Evolutionary conservation across 2,888 invertebrate species (phyloP), one percentile per base, ranked within the genome.

Genomic region (Dryococelus australis): DNA sequence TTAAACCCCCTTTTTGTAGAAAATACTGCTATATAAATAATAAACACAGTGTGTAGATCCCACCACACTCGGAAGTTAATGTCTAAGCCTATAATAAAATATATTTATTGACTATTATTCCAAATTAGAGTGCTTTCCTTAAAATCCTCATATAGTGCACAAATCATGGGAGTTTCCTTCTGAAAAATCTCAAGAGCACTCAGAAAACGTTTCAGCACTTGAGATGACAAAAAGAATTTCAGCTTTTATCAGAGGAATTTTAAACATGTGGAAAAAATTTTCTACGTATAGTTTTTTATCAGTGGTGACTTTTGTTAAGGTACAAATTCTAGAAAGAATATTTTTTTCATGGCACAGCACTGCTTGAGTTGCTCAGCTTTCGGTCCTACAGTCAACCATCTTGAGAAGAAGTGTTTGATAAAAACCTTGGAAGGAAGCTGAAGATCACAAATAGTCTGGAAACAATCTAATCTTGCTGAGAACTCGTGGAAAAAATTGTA

Each of bases 311-410:
- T 83, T 24, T 83, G 2, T 0, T 5, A 16, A 26, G 27, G 83
- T 83, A 83, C 28, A 83, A 83, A 83, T 83, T 83, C 35, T 83
- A 83, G 4, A 83, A 83, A 83, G 65, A n/a, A n/a, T 83, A 83
- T 24, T 83, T 83, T 83, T 26, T 83, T 83, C 35, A 83, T 27
- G 35, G 83, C 28, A 83, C 8, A n/a, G 35, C 83, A 83, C 43
- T 83, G 83, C 83, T 83, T 13, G 83, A 12, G 83, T 83, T 27
- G 27, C 28, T 35, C 83, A 83, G 12, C 28, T 83, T 10, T 27
- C 26, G 83, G 83, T 83, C 83, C 28, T 83, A 27, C 27, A 5
- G 28, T 83, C 83, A 28, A 83, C 83, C 83, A 83, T 4, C 28
- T 83, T 83, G 83, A 83, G 35, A 4, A 83, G 24, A 83, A 26